A percentile compares a stretch with the other conserved stretches of the same genome.
Evolutionary conservation across 2,113 vertebrate species (phyloP).

Genomic region (Euleptes europaea): DNA sequence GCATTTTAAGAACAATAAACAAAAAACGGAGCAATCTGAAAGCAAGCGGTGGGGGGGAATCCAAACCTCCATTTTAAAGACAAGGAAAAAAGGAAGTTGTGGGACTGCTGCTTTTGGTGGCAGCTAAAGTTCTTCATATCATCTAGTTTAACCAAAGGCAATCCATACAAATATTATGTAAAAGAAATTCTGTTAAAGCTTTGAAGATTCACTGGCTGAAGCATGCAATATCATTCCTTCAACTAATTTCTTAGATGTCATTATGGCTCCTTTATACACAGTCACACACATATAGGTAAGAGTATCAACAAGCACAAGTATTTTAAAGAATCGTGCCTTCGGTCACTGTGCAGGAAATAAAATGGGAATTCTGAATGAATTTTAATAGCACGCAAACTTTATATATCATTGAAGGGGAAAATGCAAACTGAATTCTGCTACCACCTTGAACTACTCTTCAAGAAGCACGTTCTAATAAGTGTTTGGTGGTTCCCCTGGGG

Average conservation of each 20-base stretch:
- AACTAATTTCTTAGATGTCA: neutral
- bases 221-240: neutral
- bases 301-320: neutral
- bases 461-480: neutral
- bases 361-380: neutral
- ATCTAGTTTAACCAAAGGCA: neutral
- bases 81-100: neutral
- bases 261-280: neutral
- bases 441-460: slow-evolving; percentile 18
- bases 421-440: slow-evolving; percentile 6
- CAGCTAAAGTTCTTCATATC: neutral
- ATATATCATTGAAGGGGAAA: neutral
- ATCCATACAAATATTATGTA: neutral
- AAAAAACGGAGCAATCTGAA: too few species aligned
- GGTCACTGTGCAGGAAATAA: neutral
- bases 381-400: neutral
- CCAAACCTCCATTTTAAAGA: too few species aligned
- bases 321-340: neutral
- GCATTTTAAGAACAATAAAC: too few species aligned
- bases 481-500: neutral
- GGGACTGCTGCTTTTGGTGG: neutral
- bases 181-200: neutral
- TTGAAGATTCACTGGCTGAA: neutral
- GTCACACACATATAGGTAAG: neutral
- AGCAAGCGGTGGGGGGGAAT: too few species aligned